Base-by-base conservation (phyloP, 2,113 vertebrate genomes). In the Catharus bicknelli region DNA sequence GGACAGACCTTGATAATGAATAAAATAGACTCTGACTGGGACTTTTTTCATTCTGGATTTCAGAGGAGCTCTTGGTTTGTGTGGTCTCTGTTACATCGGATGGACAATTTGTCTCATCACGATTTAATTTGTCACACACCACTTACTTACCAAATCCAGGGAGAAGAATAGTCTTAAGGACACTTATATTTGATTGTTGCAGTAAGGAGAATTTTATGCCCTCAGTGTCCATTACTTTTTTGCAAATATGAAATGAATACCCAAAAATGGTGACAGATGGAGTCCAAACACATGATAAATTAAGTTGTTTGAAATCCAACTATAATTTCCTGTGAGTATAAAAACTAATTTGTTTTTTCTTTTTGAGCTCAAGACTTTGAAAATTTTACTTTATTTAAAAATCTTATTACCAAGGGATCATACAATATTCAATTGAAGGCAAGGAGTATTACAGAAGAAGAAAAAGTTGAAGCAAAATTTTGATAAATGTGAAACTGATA, bases 41-140 rank as follows among this genome's bases (percentile, higher is more conserved):
- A 50, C 5, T 4, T 15, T 58, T 45, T 25, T 82, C 55, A 55
- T 51, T 70, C 5, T 69, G 8, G 2, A 3, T 57, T 94, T 83
- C 42, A 72, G 40, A 88, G 12, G 7, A 38, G 4, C 11, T 76
- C 18, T 58, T 73, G 7, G 11, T 30, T 62, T 54, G 6, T 19
- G 13, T 36, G 9, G 10, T 45, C 9, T 47, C 50, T 78, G 36
- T 6, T 48, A 58, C 15, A 48, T 5, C 0, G 0, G 5, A 51
- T 26, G 6, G 12, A 40, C 11, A 64, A 43, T 23, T 40, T 68
- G 2, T 48, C 23, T 77, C 10, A 67, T 63, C 2, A 11, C 45
- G 19, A 36, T 57, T 69, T 59, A 47, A 45, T 78, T 83, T 84
- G 42, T 69, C 64, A 80, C 36, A 26, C 14, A 6, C 6, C 6